Evolutionary conservation across 2,113 vertebrate species (phyloP), one percentile per base, ranked within the genome.

Genomic region (Pelecanoides urinatrix): DNA sequence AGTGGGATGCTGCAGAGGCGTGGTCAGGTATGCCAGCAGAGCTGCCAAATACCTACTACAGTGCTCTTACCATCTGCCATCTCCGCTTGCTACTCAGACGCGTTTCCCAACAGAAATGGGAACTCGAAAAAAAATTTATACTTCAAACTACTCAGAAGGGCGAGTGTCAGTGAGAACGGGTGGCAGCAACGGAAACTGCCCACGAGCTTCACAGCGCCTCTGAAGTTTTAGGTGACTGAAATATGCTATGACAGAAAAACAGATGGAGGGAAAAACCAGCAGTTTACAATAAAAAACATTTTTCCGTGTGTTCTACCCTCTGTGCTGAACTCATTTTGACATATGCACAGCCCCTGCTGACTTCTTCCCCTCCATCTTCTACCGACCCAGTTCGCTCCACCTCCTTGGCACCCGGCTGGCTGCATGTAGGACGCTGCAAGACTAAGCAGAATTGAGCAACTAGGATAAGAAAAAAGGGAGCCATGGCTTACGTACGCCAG

Each of bases 391-490:
- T 45, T 68, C 11, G 1, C 3, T 10, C 86, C 40, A 56, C 68
- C 59, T 59, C 76, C 75, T 66, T 32, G 20, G 86, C 82, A 70
- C 75, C 42, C 12, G 1, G 50, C 58, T 55, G 44, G 61, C 83
- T 92, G 79, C 82, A 14, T 4, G 38, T 73, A 84, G 86, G 83
- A 94, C 89, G 84, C 93, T 91, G 80, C 94, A 92, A 74, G 65
- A 72, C 52, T 53, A 89, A 92, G 93, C 76, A 84, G 83, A 89
- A 95, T 68, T 89, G 89, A 96, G 94, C 93, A 95, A 96, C 50
- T 16, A 86, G 61, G 53, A 19, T 42, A 38, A 61, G 38, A 22
- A 16, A 67, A 45, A 27, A 38, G 9, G 34, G 61, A 82, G 61
- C 30, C 38, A 79, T 88, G 73, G 44, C 62, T 71, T 38, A 92